Conservation (phyloP, 2,888 invertebrate species). For the Eristalis tenax region DNA sequence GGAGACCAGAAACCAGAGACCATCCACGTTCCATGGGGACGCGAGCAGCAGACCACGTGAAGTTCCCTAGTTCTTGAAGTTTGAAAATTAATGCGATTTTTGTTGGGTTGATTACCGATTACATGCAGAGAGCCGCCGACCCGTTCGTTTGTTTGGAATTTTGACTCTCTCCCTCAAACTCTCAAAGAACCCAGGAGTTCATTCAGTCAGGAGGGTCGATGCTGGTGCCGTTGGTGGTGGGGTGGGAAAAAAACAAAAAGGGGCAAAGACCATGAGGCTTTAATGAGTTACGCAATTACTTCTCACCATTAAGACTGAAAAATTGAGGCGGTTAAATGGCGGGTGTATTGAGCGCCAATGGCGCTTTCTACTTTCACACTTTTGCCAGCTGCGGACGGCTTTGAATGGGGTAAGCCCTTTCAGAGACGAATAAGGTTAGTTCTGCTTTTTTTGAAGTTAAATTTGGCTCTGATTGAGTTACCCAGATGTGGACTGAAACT, state of each 20-base stretch:
- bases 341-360: background rate
- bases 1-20: no score
- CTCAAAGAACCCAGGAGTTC: background rate
- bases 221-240: background rate
- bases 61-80: slow-evolving; percentile 7
- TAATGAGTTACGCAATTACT: slow-evolving; percentile 69
- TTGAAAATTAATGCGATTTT: slow-evolving; percentile 18
- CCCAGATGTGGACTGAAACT: background rate
- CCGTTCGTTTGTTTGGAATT: background rate
- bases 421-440: background rate
- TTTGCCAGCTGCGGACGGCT: background rate
- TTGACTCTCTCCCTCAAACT: no score
- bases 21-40: no score
- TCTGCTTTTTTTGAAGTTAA: background rate
- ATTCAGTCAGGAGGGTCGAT: background rate
- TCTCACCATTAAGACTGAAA: slow-evolving; percentile 46
- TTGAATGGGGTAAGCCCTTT: background rate
- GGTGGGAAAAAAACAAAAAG: background rate
- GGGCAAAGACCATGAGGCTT: slow-evolving; percentile 21
- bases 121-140: background rate
- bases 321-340: background rate
- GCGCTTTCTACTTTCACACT: background rate
- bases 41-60: background rate
- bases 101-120: background rate
- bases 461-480: background rate